These are phyloP conservation scores for Parnassius glacialis DNA, from an alignment of 2,888 invertebrate genomes.

Conservation along the genomic window DNA sequence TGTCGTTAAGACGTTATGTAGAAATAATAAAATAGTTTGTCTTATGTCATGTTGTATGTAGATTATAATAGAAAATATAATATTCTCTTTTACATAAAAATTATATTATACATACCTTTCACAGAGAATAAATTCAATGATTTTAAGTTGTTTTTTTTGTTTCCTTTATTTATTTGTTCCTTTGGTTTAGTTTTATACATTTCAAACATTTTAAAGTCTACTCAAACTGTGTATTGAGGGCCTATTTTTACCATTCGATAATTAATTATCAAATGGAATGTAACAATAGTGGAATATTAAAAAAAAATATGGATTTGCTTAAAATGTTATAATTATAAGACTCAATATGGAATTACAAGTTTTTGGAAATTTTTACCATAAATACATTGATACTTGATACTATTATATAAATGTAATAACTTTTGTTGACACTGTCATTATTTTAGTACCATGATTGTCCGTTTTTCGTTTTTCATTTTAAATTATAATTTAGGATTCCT, in stretches of 20 bases:
- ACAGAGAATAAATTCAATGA: conserved; percentile 75
- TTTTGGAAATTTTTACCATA: conserved; percentile 41
- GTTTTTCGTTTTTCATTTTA: conserved; percentile 3
- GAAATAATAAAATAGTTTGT: conserved; percentile 56
- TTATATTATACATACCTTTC: conserved; percentile 66
- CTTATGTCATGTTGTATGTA: conserved; percentile 70
- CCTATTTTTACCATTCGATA: conserved; percentile 29
- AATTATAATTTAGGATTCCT: conserved; percentile 7
- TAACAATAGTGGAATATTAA: conserved; percentile 29
- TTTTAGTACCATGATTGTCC: conserved; percentile 18
- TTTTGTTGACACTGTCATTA: conserved; percentile 21
- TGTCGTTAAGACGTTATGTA: conserved; percentile 65
- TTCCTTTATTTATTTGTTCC: conserved; percentile 40
- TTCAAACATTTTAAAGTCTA: conserved; percentile 13
- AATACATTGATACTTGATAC: conserved; percentile 25
- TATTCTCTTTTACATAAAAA: conserved; percentile 63
- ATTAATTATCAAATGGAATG: conserved; percentile 11
- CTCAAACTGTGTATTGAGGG: conserved; percentile 30
- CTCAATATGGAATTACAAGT: conserved; percentile 41
- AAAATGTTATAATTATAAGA: conserved; percentile 48
- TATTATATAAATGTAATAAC: conserved; percentile 24
- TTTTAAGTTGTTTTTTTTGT: conserved; percentile 59
- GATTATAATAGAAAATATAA: conserved; percentile 69
- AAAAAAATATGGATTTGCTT: conserved; percentile 58
- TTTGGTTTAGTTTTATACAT: conserved; percentile 38